phyloP scores from a whole-genome alignment of 2,113 vertebrate species.

The Notarius quadriscutis region DNA sequence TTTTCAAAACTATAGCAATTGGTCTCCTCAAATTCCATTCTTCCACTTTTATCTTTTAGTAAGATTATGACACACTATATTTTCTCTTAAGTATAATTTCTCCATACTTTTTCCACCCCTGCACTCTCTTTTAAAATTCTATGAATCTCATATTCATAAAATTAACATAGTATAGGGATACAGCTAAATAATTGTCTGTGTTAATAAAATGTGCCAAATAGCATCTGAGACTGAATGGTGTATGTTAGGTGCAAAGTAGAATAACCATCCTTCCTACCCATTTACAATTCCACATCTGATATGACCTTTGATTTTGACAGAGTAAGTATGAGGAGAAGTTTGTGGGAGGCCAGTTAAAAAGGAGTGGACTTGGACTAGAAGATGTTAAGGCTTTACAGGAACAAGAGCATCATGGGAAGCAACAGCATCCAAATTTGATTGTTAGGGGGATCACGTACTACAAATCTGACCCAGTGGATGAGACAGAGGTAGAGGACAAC shows the following conservation, averaged over 20 bases:
- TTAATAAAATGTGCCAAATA: background rate
- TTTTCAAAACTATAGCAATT: too few species aligned
- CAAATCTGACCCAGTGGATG: constrained; percentile 85
- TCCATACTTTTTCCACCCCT: background rate
- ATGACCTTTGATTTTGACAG: constrained; percentile 62
- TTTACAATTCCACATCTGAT: background rate
- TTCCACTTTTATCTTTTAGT: background rate
- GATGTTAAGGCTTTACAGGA: constrained; percentile 36
- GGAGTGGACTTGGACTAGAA: constrained; percentile 49
- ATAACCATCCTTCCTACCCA: background rate
- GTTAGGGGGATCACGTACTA: constrained; percentile 93
- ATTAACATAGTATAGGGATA: background rate
- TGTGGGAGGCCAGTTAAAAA: constrained; percentile 63
- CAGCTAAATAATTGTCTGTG: background rate
- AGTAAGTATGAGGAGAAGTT: constrained; percentile 80
- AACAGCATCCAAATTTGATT: constrained; percentile 69
- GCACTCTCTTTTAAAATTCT: background rate
- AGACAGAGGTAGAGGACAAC: constrained; percentile 83
- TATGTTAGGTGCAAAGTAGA: background rate
- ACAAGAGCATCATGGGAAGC: constrained; percentile 34
- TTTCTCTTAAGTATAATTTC: background rate
- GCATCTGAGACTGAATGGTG: background rate
- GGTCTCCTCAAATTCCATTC: too few species aligned
- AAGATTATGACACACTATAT: background rate
- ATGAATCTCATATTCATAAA: background rate